These are phyloP conservation scores for Heliocidaris erythrogramma DNA, from an alignment of 35 echinoderm and acorn worm species.

Conservation along the genomic window DNA sequence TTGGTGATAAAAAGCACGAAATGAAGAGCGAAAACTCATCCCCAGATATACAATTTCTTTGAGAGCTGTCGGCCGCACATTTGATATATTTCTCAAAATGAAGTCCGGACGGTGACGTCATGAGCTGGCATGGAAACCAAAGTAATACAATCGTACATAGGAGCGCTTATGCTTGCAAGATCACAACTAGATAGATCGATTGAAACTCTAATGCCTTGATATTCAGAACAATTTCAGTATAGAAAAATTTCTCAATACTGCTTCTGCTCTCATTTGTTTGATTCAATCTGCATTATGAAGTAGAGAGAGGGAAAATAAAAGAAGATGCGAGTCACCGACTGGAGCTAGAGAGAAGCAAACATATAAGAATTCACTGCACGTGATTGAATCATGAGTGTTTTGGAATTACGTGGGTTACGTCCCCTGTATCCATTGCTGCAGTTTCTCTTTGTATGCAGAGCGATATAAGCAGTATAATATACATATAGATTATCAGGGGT, in stretches of 20 bases:
- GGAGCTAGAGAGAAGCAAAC: background rate
- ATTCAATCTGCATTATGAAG: background rate
- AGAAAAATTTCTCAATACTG: background rate
- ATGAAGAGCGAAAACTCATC: constrained; percentile 1
- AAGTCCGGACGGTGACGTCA: background rate
- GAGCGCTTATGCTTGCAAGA: background rate
- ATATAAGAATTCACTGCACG: background rate
- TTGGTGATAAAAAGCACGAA: background rate
- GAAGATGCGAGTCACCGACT: background rate
- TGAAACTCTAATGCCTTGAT: background rate
- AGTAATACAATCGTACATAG: background rate
- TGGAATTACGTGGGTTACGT: background rate
- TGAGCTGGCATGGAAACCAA: constrained; percentile 2
- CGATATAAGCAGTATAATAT: background rate
- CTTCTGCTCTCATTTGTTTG: background rate
- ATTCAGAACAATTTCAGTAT: background rate
- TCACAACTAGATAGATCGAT: background rate
- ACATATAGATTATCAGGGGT: background rate
- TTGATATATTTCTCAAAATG: constrained; percentile 6
- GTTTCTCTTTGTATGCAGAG: too few relatives aligned
- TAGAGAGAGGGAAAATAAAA: background rate
- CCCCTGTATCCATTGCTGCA: too few relatives aligned
- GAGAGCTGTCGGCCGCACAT: background rate
- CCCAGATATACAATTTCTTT: background rate
- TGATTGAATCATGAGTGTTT: background rate